phyloP scores from a whole-genome alignment of 2,797 vertebrate genomes.

The Oryzias sinensis region DNA sequence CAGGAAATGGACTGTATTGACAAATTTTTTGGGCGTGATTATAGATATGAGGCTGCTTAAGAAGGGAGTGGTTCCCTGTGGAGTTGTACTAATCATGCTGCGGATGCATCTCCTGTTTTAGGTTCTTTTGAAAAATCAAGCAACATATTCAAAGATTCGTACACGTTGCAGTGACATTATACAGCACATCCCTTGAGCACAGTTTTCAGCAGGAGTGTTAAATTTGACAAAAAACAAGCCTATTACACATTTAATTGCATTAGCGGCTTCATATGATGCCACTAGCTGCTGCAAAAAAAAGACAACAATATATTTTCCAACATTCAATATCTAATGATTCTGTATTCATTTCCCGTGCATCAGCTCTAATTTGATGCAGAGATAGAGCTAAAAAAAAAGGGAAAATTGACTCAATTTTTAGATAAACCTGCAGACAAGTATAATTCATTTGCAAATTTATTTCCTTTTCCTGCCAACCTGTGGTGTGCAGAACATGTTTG shows the following conservation, averaged over 20 bases:
- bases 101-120: conserved; percentile 21
- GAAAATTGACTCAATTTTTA: conserved; percentile 2
- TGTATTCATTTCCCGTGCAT: background rate
- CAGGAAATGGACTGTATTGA: conserved; percentile 49
- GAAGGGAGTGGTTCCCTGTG: conserved; percentile 36
- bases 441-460: conserved; percentile 20
- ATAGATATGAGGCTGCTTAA: conserved; percentile 47
- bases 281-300: background rate
- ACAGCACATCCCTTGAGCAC: background rate
- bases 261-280: background rate
- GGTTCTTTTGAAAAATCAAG: conserved; percentile 30
- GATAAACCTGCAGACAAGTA: conserved; percentile 13
- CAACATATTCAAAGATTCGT: background rate
- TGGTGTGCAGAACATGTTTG: conserved; percentile 19
- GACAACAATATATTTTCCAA: background rate
- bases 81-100: conserved; percentile 27
- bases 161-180: background rate
- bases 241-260: background rate
- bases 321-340: background rate
- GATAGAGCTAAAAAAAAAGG: background rate
- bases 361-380: conserved; percentile 1
- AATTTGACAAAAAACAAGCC: background rate
- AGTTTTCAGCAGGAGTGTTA: background rate
- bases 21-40: conserved; percentile 49
- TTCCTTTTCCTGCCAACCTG: conserved; percentile 16